Conservation (phyloP, 2,113 vertebrate genomes). For the Pleuronectes platessa region DNA sequence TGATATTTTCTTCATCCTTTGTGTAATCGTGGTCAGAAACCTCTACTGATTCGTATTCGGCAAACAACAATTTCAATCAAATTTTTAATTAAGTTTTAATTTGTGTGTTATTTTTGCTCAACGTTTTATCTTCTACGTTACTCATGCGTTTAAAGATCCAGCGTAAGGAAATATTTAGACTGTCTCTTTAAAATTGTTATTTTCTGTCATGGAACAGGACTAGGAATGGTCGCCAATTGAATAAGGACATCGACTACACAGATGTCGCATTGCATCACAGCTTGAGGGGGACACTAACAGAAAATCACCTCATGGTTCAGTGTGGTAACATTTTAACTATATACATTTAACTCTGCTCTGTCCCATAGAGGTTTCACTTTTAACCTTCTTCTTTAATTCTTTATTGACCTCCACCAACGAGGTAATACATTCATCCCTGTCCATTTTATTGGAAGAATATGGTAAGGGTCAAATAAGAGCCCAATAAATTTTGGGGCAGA, state of each 20-base stretch:
- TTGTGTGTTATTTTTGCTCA: not conserved
- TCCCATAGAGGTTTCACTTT: not conserved
- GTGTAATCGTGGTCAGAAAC: not conserved
- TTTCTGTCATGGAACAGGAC: too few relatives aligned
- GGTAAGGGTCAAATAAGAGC: too few relatives aligned
- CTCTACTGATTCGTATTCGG: not conserved
- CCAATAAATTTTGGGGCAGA: too few relatives aligned
- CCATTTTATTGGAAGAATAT: too few relatives aligned
- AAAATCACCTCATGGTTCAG: not conserved
- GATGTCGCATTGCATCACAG: not conserved
- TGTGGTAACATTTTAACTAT: not conserved
- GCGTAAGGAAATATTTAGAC: slow-evolving; percentile 1
- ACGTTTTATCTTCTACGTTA: not conserved
- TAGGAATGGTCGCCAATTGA: too few relatives aligned
- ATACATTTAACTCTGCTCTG: not conserved
- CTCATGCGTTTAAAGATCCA: not conserved
- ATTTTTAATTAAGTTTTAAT: not conserved
- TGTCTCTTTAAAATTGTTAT: not conserved
- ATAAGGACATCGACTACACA: not conserved
- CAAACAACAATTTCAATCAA: not conserved
- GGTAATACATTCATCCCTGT: too few relatives aligned
- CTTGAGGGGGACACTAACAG: not conserved
- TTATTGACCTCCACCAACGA: too few relatives aligned
- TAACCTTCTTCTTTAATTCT: not conserved
- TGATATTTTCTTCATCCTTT: slow-evolving; percentile 2